A percentile compares a stretch with the other conserved stretches of the same genome.
Evolutionary conservation across 2,888 invertebrate genomes (phyloP).

Genomic region (Nemurella pictetii): DNA sequence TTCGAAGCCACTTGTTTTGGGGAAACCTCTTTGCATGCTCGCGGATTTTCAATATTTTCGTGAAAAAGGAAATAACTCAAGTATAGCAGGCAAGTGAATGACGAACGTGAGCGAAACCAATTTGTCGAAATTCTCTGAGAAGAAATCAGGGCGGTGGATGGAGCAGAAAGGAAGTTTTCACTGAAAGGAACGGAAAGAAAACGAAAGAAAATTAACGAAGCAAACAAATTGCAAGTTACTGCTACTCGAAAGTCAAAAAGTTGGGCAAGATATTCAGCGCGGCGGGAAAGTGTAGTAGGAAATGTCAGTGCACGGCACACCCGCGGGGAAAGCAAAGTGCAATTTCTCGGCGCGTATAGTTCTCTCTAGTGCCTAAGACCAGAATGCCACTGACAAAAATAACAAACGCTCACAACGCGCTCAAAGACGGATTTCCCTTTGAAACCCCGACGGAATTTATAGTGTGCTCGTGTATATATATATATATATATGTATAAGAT

Average conservation of each 20-base stretch:
- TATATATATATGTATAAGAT: not conserved
- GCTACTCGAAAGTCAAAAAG: not conserved
- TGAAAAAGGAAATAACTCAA: not conserved
- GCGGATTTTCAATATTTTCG: not conserved
- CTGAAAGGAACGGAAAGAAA: constrained; percentile 3
- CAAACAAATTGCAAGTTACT: constrained; percentile 11
- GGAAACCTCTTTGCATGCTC: not conserved
- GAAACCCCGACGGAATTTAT: not conserved
- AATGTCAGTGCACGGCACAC: not conserved
- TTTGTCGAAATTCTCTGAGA: constrained; percentile 1
- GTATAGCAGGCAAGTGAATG: not conserved
- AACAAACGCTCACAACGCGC: not conserved
- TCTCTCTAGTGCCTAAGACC: not conserved
- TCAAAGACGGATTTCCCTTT: constrained; percentile 6
- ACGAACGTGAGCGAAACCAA: not conserved
- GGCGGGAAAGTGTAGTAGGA: not conserved
- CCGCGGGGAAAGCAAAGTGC: not conserved
- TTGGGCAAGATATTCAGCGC: not conserved
- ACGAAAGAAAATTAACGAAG: constrained; percentile 13
- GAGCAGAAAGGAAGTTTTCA: constrained; percentile 4
- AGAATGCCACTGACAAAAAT: not conserved
- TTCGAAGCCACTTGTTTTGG: not conserved
- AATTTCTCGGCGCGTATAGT: not conserved
- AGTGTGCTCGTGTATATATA: not conserved
- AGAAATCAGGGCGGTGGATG: not conserved